Percentiles rank a stretch among this genome's conserved stretches.
Evolutionary conservation across 2,888 invertebrate genomes (phyloP).

Genomic region (Chrysomela aeneicollis): DNA sequence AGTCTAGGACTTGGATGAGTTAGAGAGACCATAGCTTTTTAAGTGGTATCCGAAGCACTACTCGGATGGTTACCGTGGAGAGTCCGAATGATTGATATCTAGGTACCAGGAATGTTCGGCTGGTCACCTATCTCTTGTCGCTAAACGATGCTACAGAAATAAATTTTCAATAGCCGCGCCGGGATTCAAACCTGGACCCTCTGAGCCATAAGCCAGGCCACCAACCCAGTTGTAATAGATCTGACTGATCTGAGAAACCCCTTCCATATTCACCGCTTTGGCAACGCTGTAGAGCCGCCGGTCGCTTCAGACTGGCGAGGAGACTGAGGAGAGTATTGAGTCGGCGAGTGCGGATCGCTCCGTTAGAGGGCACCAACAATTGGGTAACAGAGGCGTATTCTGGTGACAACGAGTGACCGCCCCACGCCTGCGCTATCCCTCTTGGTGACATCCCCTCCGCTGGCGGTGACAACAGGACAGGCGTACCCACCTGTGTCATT

Average conservation of each 20-base stretch:
- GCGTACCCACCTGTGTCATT: slow-evolving; percentile 61
- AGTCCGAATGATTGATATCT: too few species aligned
- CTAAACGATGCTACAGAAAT: too few species aligned
- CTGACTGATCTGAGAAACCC: background rate
- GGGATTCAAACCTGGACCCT: too few species aligned
- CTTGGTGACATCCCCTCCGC: slow-evolving; percentile 59
- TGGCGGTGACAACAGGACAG: slow-evolving; percentile 60
- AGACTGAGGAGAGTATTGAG: slow-evolving; percentile 36
- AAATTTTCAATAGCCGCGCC: too few species aligned
- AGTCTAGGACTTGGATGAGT: too few species aligned
- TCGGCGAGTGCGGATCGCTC: slow-evolving; percentile 37
- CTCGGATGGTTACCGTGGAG: too few species aligned
- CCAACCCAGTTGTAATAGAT: too few species aligned
- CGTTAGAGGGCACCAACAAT: slow-evolving; percentile 58
- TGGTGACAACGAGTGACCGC: slow-evolving; percentile 59
- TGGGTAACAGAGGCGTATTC: slow-evolving; percentile 60
- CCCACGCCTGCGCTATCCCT: slow-evolving; percentile 56
- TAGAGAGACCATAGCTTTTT: too few species aligned
- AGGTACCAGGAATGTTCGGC: too few species aligned
- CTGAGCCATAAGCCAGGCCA: too few species aligned
- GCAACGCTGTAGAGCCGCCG: slow-evolving; percentile 26
- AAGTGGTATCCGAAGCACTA: too few species aligned
- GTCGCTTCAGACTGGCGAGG: slow-evolving; percentile 28
- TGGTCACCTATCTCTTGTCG: too few species aligned
- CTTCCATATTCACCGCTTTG: background rate